These are phyloP conservation scores for Labeo catla DNA, from an alignment of 2,113 vertebrate genomes.

Conservation along the genomic window DNA sequence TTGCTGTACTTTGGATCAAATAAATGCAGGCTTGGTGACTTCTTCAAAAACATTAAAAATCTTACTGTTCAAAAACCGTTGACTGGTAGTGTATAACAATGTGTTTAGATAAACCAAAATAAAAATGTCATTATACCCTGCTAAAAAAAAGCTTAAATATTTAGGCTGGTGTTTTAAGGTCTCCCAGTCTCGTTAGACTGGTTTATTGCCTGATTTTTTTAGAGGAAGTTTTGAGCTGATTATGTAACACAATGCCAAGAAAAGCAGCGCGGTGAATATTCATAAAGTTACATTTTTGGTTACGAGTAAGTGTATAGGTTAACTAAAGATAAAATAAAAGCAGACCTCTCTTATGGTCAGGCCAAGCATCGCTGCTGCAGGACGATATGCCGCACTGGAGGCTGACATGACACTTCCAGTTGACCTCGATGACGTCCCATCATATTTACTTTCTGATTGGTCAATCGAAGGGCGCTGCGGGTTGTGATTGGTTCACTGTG, in stretches of 20 bases:
- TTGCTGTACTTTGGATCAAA: no score
- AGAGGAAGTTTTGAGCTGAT: background rate
- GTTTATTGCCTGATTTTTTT: background rate
- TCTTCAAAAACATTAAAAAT: no score
- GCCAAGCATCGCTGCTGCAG: slow-evolving; percentile 75
- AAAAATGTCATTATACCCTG: background rate
- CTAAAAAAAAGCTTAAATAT: background rate
- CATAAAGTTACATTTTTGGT: background rate
- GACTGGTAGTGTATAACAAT: background rate
- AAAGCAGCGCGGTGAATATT: background rate
- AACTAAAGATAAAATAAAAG: slow-evolving; percentile 9
- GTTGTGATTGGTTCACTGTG: slow-evolving; percentile 1
- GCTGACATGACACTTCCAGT: slow-evolving; percentile 71
- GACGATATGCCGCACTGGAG: background rate
- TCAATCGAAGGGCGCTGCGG: accelerated
- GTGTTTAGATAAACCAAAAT: background rate
- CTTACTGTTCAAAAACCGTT: no score
- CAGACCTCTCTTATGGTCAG: slow-evolving; percentile 86
- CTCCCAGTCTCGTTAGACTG: background rate
- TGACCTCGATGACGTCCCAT: slow-evolving; percentile 28
- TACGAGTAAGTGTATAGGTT: background rate
- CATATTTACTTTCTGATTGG: slow-evolving; percentile 77
- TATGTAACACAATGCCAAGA: background rate
- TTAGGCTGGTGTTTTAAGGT: background rate
- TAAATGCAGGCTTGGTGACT: no score